Evolutionary conservation across 37 sponge, comb jelly and placozoan species (phyloP).

Genomic region (Ianthella basta): DNA sequence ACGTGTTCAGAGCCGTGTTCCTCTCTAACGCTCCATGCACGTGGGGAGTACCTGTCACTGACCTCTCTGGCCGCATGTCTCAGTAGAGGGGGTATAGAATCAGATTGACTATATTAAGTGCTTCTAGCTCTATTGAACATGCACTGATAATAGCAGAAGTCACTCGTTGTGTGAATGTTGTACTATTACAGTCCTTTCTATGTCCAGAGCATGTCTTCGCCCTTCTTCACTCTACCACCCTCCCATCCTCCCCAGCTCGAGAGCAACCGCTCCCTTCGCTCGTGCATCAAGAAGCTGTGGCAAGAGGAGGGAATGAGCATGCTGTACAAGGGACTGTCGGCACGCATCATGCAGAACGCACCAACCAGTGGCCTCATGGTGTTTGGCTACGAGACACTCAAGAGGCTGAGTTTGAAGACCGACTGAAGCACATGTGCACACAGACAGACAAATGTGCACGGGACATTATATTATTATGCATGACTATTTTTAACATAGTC

Average conservation of each 20-base stretch:
- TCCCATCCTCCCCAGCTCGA: slow-evolving; percentile 60
- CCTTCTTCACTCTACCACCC: not conserved
- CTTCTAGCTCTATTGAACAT: too few species aligned
- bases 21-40: not conserved
- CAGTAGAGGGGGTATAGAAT: too few species aligned
- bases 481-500: too few species aligned
- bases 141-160: too few species aligned
- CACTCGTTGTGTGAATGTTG: too few species aligned
- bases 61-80: too few species aligned
- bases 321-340: slow-evolving; percentile 86
- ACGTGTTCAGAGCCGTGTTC: not conserved
- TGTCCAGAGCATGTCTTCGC: not conserved
- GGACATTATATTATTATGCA: too few species aligned
- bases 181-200: not conserved
- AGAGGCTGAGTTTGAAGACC: slow-evolving; percentile 72
- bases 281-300: slow-evolving; percentile 63
- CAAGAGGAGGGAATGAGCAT: slow-evolving; percentile 74
- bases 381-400: slow-evolving; percentile 88
- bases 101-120: too few species aligned
- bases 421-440: too few species aligned
- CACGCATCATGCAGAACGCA: slow-evolving; percentile 67
- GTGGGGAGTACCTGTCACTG: not conserved
- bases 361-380: slow-evolving; percentile 83
- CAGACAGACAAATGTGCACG: too few species aligned
- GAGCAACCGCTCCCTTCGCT: slow-evolving; percentile 41